Evolutionary conservation across 1,140 invertebrate genomes (phyloP), one percentile per base, ranked within the genome.

Genomic region (Zaprionus tsacasi): DNA sequence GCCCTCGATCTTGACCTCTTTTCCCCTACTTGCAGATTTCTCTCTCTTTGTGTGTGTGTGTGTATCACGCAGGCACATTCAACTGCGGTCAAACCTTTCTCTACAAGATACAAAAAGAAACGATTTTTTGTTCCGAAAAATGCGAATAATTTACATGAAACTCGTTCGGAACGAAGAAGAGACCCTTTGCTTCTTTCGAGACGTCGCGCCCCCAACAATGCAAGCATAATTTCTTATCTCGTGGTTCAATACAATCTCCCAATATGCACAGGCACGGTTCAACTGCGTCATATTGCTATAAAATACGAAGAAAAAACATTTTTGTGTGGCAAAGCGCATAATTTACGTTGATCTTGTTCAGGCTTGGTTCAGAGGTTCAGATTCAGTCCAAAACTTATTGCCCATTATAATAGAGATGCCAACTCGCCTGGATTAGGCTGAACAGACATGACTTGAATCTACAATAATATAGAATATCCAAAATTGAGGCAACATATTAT

Each of bases 271-370:
- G 86, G 82, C 59, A 90, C 82, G 58, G 86, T 56, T 90, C 82
- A 87, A 90, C 82, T 87, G 86, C 75, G 68, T 72, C 81, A 80
- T 76, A 85, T 78, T 81, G 81, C 90, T 91, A 90, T 66, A 90
- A 91, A 80, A 91, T 78, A 82, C 50, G 72, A 79, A 78, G 66
- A 91, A 63, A 82, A 77, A 69, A 40, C 11, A 58, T 60, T 69
- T 81, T 70, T 66, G 60, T 67, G 48, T 82, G 70, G 77, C 65
- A 82, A 78, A 76, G 59, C 68, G 66, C 35, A 63, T 61, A 79
- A 61, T 54, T 70, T 71, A 85, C 60, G 69, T 63, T 59, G 15
- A 45, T 45, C 40, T 43, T 61, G 50, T 55, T 60, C 27, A 30
- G 30, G 57, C 38, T 60, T 55, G 36, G 30, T 52, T 57, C 61